Evolutionary conservation across 2,888 invertebrate species (phyloP).

Genomic region (Eustalomyia histrio): DNA sequence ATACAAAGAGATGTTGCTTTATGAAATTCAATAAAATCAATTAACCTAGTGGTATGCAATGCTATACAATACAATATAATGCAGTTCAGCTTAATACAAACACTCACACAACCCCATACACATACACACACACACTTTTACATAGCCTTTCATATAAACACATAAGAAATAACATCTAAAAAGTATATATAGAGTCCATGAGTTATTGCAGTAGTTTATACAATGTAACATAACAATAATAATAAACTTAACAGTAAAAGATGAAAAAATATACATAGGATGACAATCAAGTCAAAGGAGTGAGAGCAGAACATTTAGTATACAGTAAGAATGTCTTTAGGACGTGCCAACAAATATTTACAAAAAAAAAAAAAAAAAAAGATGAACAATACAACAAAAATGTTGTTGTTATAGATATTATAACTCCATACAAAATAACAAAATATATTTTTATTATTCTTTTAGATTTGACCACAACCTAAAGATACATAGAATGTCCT

Average conservation of each 20-base stretch:
- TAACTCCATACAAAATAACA: neutral
- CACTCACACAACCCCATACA: neutral
- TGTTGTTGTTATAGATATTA: slow-evolving; percentile 5
- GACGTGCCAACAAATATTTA: slow-evolving; percentile 32
- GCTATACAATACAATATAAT: slow-evolving; percentile 2
- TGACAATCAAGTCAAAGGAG: slow-evolving; percentile 7
- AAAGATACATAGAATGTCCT: neutral
- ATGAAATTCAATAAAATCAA: slow-evolving; percentile 51
- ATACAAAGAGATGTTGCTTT: slow-evolving; percentile 12
- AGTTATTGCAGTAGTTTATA: slow-evolving; percentile 38
- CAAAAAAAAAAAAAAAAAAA: no score
- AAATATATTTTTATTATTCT: neutral
- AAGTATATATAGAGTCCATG: slow-evolving; percentile 28
- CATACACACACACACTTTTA: neutral
- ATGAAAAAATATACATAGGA: neutral
- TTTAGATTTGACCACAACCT: slow-evolving; percentile 23
- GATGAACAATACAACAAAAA: slow-evolving; percentile 25
- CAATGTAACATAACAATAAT: slow-evolving; percentile 37
- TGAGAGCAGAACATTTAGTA: neutral
- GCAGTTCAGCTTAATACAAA: neutral
- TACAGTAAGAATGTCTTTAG: slow-evolving; percentile 4
- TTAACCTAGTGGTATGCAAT: slow-evolving; percentile 40
- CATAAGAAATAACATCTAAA: neutral
- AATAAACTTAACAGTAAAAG: slow-evolving; percentile 38
- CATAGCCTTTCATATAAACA: neutral